Evolutionary conservation across 1,140 invertebrate genomes (phyloP), one percentile per base, ranked within the genome.

Genomic region (Epicauta chinensis): DNA sequence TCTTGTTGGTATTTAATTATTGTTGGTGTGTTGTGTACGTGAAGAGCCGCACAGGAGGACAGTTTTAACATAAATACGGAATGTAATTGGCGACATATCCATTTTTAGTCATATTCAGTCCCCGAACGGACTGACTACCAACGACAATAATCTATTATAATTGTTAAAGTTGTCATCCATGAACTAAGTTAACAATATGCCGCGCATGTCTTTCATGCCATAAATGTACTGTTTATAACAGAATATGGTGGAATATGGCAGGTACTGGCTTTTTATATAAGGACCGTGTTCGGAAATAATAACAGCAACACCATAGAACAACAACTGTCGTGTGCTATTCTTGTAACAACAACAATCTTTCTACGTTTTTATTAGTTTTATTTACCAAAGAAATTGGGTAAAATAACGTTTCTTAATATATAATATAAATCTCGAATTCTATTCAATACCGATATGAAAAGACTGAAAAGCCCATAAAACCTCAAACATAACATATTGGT

Each of bases 391-490:
- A 34, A 29, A 38, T 48, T 38, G 29, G n/a, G 14, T 31, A 15
- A 32, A 32, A 13, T 32, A 32, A 12, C 43, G 29, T 45, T 45
- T 45, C 16, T 32, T 7, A n/a, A n/a, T n/a, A n/a, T n/a, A n/a
- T 35, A 4, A 39, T 39, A 52, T 58, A 58, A 58, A 58, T 58
- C 52, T 54, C 46, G 51, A 54, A 58, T 58, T 53, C 52, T 30
- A 47, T 47, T 53, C 50, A 56, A 61, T 59, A 59, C 61, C 59
- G 56, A 61, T 63, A 63, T 58, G 48, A 53, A 51, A 60, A 51
- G 53, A 55, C 34, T 51, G 47, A 56, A 55, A 51, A 52, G 49
- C 47, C 46, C 52, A 56, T 60, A 63, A 63, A 64, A 50, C 52
- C 49, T 46, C 37, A 56, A 60, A 55, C 55, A 53, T 51, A 55